These are phyloP conservation scores for Dicrostonyx torquatus DNA, from an alignment of 2,797 vertebrate species.

Conservation along the genomic window DNA sequence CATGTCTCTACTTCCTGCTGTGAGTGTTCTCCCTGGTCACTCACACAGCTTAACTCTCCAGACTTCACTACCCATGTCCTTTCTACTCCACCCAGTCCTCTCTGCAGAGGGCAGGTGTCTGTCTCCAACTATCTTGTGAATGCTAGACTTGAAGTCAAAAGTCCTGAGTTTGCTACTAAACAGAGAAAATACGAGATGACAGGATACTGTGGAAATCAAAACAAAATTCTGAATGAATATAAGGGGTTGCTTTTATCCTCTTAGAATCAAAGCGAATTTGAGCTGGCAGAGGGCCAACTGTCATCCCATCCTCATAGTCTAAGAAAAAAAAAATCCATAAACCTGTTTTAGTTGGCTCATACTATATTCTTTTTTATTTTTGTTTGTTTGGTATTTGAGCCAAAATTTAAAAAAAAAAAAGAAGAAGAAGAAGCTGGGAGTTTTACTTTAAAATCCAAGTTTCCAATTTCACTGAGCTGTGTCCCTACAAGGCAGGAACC, in stretches of 20 bases:
- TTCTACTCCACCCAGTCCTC: not conserved
- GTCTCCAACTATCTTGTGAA: not conserved
- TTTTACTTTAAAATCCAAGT: conserved; percentile 41
- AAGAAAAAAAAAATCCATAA: conserved; percentile 26
- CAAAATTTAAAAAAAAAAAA: conserved; percentile 22
- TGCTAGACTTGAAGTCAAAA: not conserved
- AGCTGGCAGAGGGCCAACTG: not conserved
- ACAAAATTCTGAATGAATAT: not conserved
- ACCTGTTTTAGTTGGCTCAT: conserved; percentile 41
- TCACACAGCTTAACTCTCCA: not conserved
- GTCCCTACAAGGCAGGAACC: not conserved
- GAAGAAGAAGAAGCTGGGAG: not conserved
- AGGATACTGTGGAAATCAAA: not conserved
- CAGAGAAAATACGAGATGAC: not conserved
- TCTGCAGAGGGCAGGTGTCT: not conserved
- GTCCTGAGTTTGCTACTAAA: not conserved
- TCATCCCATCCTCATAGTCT: not conserved
- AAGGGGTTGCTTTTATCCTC: conserved; percentile 36
- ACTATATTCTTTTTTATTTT: conserved; percentile 4
- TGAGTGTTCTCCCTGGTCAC: not conserved
- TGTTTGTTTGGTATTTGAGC: conserved; percentile 37
- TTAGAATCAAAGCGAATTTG: conserved; percentile 47
- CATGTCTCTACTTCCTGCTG: accelerated
- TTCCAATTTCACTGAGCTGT: not conserved
- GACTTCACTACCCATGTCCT: not conserved